A percentile compares a stretch with the other conserved stretches of the same genome.
Evolutionary conservation across 2,797 vertebrate genomes (phyloP).

Genomic region (Neopelma chrysocephalum): DNA sequence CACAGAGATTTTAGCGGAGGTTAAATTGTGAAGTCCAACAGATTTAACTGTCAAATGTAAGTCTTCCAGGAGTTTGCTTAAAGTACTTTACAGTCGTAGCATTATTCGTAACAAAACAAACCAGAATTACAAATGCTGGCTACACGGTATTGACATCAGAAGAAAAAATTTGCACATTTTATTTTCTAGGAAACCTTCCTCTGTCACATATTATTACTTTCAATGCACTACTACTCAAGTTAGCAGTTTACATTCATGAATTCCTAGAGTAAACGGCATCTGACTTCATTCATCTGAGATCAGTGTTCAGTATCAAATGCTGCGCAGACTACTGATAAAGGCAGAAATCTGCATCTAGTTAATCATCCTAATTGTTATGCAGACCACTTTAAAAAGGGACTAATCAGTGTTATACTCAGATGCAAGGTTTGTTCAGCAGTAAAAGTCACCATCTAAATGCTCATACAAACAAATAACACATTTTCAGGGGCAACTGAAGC

Average conservation of each 20-base stretch:
- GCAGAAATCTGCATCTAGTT: conserved; percentile 27
- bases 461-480: neutral
- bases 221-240: neutral
- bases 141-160: neutral
- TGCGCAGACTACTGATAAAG: neutral
- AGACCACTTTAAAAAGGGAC: conserved; percentile 17
- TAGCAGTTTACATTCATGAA: neutral
- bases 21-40: neutral
- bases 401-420: conserved; percentile 10
- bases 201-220: neutral
- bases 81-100: neutral
- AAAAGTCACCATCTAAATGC: neutral
- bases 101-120: neutral
- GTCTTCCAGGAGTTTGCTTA: neutral
- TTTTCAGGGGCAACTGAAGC: neutral
- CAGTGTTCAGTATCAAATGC: neutral
- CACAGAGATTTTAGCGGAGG: neutral
- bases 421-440: neutral
- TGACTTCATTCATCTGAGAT: neutral
- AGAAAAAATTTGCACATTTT: neutral
- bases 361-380: conserved; percentile 19
- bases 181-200: neutral
- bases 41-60: neutral
- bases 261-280: neutral
- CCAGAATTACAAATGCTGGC: neutral